These are phyloP conservation scores for Platichthys stellatus DNA, from an alignment of 2,113 vertebrate genomes.

Conservation along the genomic window DNA sequence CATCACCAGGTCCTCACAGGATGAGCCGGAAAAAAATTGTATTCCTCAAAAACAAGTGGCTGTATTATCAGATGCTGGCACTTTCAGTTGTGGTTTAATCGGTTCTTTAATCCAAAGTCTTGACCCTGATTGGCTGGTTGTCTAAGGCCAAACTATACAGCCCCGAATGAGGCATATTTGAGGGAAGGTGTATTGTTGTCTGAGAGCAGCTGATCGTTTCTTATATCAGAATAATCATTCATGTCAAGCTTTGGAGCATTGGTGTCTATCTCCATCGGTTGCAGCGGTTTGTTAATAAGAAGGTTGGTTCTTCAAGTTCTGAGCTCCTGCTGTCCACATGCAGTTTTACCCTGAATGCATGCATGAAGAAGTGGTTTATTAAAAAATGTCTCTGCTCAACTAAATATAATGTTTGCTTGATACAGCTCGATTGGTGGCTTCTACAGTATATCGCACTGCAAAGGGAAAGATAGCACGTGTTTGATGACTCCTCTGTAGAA, in stretches of 20 bases:
- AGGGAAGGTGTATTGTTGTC: conserved; percentile 38
- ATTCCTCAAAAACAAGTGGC: too few species aligned
- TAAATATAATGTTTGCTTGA: neutral
- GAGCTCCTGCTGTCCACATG: too few species aligned
- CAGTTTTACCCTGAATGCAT: too few species aligned
- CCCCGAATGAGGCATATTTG: conserved; percentile 6
- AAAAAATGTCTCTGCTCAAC: too few species aligned
- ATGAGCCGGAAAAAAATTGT: too few species aligned
- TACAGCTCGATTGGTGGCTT: neutral
- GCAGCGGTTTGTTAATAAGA: too few species aligned
- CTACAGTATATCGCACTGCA: neutral
- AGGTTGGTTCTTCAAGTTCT: too few species aligned
- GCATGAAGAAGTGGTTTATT: too few species aligned
- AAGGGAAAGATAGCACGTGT: neutral
- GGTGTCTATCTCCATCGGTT: too few species aligned
- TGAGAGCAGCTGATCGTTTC: conserved; percentile 36
- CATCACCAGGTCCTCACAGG: neutral
- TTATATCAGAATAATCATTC: conserved; percentile 15
- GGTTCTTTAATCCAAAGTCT: neutral
- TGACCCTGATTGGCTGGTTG: conserved; percentile 26
- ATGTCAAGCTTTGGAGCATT: too few species aligned
- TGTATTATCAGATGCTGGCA: conserved; percentile 2
- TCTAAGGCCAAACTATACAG: neutral
- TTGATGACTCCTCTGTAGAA: conserved; percentile 32
- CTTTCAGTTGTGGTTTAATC: neutral